Evolutionary conservation across 2,113 vertebrate species (phyloP).

Genomic region (Galbula dea): DNA sequence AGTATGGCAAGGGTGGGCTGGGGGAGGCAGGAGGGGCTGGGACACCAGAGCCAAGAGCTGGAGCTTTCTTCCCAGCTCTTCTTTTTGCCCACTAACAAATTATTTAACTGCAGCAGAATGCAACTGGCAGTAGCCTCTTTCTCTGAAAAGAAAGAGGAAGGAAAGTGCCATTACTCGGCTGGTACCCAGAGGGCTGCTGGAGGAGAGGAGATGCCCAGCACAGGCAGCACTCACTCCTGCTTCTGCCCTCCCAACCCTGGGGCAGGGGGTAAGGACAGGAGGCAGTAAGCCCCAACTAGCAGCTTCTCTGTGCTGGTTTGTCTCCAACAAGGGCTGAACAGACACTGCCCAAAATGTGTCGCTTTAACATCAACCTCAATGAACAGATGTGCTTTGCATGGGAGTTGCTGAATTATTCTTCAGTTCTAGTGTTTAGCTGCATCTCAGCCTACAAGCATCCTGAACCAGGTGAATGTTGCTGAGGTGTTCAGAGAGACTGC

Average conservation of each 20-base stretch:
- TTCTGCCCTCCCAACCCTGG: no score
- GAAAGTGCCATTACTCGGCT: not conserved
- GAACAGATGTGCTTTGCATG: fast-evolving
- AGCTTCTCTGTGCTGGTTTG: not conserved
- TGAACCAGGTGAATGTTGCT: fast-evolving
- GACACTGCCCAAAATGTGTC: not conserved
- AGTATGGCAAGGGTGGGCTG: not conserved
- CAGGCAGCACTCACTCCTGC: no score
- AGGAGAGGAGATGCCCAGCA: not conserved
- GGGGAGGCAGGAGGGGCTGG: not conserved
- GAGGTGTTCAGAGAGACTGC: not conserved
- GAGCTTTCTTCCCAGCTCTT: not conserved
- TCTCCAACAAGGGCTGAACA: not conserved
- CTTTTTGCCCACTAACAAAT: not conserved
- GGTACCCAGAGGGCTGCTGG: not conserved
- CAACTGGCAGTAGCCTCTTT: not conserved
- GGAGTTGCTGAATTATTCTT: not conserved
- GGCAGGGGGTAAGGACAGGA: no score
- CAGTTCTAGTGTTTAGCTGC: not conserved
- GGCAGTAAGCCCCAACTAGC: not conserved
- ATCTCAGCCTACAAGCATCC: not conserved
- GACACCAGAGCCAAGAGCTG: not conserved
- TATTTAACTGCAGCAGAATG: not conserved
- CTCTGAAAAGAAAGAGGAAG: not conserved
- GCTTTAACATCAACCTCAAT: not conserved